Conservation (phyloP, 2,888 invertebrate genomes). For the Parascotia fuliginaria region DNA sequence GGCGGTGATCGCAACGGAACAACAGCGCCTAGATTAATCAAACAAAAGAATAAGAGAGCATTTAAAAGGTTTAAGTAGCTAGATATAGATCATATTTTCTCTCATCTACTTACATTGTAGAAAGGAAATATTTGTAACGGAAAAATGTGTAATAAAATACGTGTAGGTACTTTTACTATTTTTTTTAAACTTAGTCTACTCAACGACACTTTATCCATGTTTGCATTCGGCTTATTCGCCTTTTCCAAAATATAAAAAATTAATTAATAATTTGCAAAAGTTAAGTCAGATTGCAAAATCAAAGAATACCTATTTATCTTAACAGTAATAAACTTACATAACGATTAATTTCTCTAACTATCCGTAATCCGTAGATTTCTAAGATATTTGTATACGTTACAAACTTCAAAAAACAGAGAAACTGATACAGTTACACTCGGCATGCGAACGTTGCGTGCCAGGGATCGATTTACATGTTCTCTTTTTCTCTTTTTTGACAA, state of each 20-base stretch:
- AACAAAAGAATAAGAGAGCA: conserved; percentile 9
- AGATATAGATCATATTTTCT: background rate
- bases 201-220: too few species aligned
- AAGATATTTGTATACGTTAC: conserved; percentile 27
- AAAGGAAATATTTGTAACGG: background rate
- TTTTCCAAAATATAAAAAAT: too few species aligned
- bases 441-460: conserved; percentile 66
- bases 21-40: conserved; percentile 27
- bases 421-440: conserved; percentile 37
- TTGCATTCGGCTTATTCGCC: too few species aligned
- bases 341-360: background rate
- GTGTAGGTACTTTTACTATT: too few species aligned
- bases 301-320: too few species aligned
- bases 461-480: conserved; percentile 74
- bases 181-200: too few species aligned
- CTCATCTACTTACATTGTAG: background rate
- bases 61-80: background rate
- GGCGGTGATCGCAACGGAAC: conserved; percentile 31
- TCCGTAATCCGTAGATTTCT: background rate
- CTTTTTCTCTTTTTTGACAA: conserved; percentile 67
- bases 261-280: too few species aligned
- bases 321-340: too few species aligned
- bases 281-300: too few species aligned
- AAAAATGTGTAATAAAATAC: background rate
- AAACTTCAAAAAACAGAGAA: conserved; percentile 30